A percentile compares a stretch with the other conserved stretches of the same genome.
Evolutionary conservation across 2,113 vertebrate genomes (phyloP).

Genomic region (Emberiza fucata): DNA sequence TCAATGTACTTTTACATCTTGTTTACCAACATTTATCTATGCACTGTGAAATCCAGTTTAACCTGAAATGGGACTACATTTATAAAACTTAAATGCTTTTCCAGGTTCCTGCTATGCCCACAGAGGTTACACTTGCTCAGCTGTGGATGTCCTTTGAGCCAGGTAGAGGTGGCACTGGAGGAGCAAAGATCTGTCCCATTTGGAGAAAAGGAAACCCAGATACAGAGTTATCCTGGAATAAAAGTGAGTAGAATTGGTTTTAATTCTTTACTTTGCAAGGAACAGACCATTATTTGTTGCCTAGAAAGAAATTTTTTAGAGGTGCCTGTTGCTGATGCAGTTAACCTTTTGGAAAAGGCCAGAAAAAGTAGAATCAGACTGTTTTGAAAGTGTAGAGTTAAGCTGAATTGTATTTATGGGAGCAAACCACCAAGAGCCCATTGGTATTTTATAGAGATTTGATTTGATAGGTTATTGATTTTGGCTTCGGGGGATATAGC

Average conservation of each 20-base stretch:
- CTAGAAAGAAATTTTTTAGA: constrained; percentile 39
- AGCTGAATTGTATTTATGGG: constrained; percentile 65
- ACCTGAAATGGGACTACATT: background rate
- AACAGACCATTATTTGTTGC: constrained; percentile 27
- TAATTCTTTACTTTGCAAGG: background rate
- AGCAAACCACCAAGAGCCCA: constrained; percentile 62
- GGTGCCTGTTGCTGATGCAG: background rate
- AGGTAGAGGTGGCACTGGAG: background rate
- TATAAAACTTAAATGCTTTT: background rate
- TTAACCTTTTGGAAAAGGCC: constrained; percentile 47
- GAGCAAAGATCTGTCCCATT: background rate
- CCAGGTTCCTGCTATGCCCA: background rate
- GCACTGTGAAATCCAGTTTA: background rate
- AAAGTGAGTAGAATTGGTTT: background rate
- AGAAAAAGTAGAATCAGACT: constrained; percentile 51
- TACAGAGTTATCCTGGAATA: background rate
- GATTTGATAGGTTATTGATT: constrained; percentile 82
- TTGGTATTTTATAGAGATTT: constrained; percentile 74
- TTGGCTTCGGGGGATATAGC: constrained; percentile 70
- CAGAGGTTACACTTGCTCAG: background rate
- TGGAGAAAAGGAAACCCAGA: background rate
- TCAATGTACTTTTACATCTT: background rate
- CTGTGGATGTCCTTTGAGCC: background rate
- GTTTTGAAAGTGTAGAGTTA: constrained; percentile 58
- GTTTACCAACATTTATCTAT: background rate